Evolutionary conservation across 1,140 invertebrate species (phyloP).

Genomic region (Aphidius gifuensis): DNA sequence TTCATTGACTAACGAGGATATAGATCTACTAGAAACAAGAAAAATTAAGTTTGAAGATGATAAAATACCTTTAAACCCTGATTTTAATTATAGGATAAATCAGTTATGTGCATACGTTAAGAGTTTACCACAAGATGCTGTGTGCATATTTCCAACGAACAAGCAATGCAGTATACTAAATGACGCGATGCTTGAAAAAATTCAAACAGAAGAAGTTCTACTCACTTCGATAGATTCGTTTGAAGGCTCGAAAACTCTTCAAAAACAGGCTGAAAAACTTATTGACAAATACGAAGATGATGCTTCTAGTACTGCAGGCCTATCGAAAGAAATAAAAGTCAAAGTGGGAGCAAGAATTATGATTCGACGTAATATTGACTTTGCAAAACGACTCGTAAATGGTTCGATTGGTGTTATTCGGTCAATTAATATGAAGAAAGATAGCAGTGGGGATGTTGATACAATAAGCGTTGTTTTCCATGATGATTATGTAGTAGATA

Average conservation of each 20-base stretch:
- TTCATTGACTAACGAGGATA: slow-evolving; percentile 17
- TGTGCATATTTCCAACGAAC: slow-evolving; percentile 18
- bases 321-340: slow-evolving; percentile 27
- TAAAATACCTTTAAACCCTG: not conserved
- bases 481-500: slow-evolving; percentile 15
- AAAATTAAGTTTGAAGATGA: slow-evolving; percentile 21
- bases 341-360: slow-evolving; percentile 39
- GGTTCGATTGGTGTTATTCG: slow-evolving; percentile 31
- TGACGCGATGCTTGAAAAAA: slow-evolving; percentile 8
- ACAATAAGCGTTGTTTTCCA: not conserved
- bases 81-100: slow-evolving; percentile 10
- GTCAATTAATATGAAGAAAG: slow-evolving; percentile 1
- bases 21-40: slow-evolving; percentile 18
- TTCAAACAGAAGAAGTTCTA: slow-evolving; percentile 4
- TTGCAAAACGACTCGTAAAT: slow-evolving; percentile 38
- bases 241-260: not conserved
- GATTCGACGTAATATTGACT: slow-evolving; percentile 41
- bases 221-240: slow-evolving; percentile 5
- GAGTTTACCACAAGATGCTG: slow-evolving; percentile 20
- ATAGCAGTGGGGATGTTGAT: not conserved
- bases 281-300: slow-evolving; percentile 7
- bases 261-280: slow-evolving; percentile 8
- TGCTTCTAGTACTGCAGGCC: slow-evolving; percentile 8
- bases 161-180: slow-evolving; percentile 10
- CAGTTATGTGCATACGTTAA: slow-evolving; percentile 27